Evolutionary conservation across 2,888 invertebrate species (phyloP).

Genomic region (Cheilosia soror): DNA sequence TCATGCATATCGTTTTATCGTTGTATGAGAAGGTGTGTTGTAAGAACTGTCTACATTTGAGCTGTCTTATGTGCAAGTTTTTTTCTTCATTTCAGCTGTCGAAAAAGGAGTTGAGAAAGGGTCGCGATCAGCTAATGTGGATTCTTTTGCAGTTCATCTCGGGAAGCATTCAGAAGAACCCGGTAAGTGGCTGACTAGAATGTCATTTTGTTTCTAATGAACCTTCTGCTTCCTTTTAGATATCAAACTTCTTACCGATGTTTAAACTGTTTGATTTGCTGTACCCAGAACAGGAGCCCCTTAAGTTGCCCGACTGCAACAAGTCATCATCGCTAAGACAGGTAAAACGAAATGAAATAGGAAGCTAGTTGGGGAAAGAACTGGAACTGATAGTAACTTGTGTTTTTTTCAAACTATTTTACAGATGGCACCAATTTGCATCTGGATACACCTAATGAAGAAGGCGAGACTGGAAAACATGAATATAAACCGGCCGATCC

Average conservation of each 20-base stretch:
- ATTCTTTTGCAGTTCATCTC: conserved; percentile 98
- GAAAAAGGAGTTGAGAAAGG: conserved; percentile 92
- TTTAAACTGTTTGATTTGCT: conserved; percentile 95
- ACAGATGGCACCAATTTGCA: conserved; percentile 96
- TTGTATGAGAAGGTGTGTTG: conserved; percentile 90
- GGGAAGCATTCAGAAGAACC: conserved; percentile 97
- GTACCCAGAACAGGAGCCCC: conserved; percentile 95
- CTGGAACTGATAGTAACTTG: background rate
- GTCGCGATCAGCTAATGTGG: conserved; percentile 99
- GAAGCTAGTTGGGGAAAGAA: background rate
- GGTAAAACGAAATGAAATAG: conserved; percentile 61
- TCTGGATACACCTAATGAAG: conserved; percentile 97
- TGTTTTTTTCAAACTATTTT: background rate
- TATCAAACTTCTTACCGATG: conserved; percentile 94
- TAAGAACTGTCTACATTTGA: background rate
- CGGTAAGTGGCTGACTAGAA: conserved; percentile 84
- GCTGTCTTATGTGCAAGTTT: background rate
- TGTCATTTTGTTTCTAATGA: background rate
- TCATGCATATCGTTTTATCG: conserved; percentile 95
- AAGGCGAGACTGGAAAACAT: conserved; percentile 95
- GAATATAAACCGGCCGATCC: conserved; percentile 90
- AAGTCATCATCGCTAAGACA: conserved; percentile 88
- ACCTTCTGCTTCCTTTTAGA: conserved; percentile 82
- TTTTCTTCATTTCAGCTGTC: conserved; percentile 85
- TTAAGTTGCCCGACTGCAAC: conserved; percentile 94